Percentiles rank a stretch among this genome's conserved stretches.
These are phyloP conservation scores for Elaphurus davidianus DNA, from an alignment of 2,113 vertebrate species.

Conservation along the genomic window DNA sequence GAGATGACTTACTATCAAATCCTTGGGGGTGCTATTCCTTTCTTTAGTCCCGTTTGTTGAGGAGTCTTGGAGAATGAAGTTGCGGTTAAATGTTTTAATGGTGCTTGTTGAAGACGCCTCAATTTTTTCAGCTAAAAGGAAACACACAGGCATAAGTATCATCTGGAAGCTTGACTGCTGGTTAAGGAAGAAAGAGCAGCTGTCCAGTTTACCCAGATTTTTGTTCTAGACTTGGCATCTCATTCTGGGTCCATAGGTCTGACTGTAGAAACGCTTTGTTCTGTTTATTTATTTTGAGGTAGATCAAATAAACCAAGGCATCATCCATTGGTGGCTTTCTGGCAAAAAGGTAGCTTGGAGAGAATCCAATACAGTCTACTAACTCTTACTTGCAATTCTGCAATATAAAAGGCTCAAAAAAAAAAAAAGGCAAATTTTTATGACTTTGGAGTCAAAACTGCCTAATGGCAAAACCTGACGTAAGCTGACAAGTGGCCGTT, in stretches of 20 bases:
- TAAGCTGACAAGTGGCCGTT: not conserved
- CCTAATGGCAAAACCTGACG: not conserved
- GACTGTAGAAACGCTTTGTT: not conserved
- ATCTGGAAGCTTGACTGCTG: not conserved
- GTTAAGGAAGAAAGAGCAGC: not conserved
- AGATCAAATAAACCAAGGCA: not conserved
- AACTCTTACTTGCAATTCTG: not conserved
- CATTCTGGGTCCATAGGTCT: not conserved
- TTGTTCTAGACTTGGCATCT: not conserved
- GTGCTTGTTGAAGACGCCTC: slow-evolving; percentile 72
- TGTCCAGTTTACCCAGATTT: not conserved
- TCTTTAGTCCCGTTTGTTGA: slow-evolving; percentile 77
- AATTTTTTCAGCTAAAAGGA: slow-evolving; percentile 77
- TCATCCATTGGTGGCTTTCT: not conserved
- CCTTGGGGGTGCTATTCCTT: slow-evolving; percentile 77
- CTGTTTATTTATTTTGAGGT: not conserved
- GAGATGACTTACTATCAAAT: slow-evolving; percentile 76
- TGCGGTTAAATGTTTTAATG: slow-evolving; percentile 80
- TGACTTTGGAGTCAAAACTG: not conserved
- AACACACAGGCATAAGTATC: slow-evolving; percentile 21
- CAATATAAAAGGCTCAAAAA: not conserved
- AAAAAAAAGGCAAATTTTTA: not conserved
- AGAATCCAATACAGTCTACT: not conserved
- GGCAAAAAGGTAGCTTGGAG: not conserved
- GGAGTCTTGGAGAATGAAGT: slow-evolving; percentile 84